Conservation (phyloP, 1,140 invertebrate genomes). For the Ceratina calcarata region DNA sequence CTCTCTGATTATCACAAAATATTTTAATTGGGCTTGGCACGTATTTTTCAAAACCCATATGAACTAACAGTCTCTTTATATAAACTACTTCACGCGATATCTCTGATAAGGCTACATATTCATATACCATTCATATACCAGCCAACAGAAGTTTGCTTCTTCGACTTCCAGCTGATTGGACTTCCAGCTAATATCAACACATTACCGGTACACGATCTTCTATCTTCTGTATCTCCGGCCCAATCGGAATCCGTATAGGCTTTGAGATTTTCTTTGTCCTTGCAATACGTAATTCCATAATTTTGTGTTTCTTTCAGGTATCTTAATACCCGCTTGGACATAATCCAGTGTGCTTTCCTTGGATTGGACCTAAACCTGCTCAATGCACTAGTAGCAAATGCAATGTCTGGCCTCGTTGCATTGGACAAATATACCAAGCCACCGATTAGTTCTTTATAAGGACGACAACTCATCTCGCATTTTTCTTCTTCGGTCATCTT, state of each 20-base stretch:
- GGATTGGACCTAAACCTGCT: conserved; percentile 20
- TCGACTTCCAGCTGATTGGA: conserved; percentile 44
- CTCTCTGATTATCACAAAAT: conserved; percentile 70
- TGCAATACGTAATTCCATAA: conserved; percentile 49
- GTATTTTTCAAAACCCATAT: conserved; percentile 2
- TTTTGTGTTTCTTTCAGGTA: conserved; percentile 74
- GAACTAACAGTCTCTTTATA: neutral
- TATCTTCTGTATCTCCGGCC: conserved; percentile 61
- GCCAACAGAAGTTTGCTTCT: conserved; percentile 39
- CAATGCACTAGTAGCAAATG: neutral
- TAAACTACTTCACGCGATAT: neutral
- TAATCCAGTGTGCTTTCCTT: conserved; percentile 65
- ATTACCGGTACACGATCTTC: conserved; percentile 61
- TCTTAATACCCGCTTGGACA: conserved; percentile 69
- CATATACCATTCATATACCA: conserved; percentile 71
- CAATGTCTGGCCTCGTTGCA: neutral
- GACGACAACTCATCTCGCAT: neutral
- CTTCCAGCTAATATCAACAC: conserved; percentile 48
- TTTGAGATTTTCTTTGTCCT: conserved; percentile 19
- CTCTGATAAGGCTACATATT: conserved; percentile 58
- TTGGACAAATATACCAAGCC: neutral
- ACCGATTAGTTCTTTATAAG: conserved; percentile 7
- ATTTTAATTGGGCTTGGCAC: neutral
- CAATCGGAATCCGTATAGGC: conserved; percentile 76
- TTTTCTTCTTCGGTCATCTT: neutral